phyloP scores from a whole-genome alignment of 2,797 vertebrate genomes.

The Sebastes baramenuke region DNA sequence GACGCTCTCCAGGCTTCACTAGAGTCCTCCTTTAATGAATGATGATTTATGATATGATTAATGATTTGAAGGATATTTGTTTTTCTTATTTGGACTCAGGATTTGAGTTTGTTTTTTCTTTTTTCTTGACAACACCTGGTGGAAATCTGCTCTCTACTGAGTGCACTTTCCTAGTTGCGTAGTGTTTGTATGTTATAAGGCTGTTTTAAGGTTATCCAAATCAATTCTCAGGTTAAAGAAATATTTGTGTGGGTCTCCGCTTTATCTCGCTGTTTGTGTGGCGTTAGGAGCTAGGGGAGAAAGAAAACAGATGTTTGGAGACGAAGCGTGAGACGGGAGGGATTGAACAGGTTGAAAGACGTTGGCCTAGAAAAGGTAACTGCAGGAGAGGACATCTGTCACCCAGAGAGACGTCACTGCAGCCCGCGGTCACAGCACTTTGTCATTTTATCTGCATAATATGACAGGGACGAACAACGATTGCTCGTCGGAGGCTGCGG shows the following conservation, averaged over 20 bases:
- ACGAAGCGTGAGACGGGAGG: background rate
- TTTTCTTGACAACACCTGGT: too few relatives aligned
- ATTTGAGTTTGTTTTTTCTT: too few relatives aligned
- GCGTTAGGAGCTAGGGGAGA: too few relatives aligned
- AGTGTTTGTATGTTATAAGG: too few relatives aligned
- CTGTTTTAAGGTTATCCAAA: background rate
- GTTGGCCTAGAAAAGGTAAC: background rate
- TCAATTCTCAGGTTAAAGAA: background rate
- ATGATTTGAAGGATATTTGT: too few relatives aligned
- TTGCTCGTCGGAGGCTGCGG: background rate
- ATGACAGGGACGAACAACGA: background rate
- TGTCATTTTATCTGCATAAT: conserved; percentile 21
- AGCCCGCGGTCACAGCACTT: background rate
- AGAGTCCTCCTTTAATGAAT: too few relatives aligned
- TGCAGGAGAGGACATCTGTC: conserved; percentile 34
- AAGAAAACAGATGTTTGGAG: background rate
- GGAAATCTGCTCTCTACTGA: too few relatives aligned
- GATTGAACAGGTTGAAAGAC: background rate
- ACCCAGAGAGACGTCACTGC: background rate
- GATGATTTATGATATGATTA: too few relatives aligned
- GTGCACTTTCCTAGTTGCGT: too few relatives aligned
- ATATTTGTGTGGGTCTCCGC: background rate
- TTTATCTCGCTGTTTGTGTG: background rate
- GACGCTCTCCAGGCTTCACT: too few relatives aligned
- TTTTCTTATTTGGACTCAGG: too few relatives aligned